Conservation (phyloP, 2,113 vertebrate genomes). For the Ammospiza nelsoni region DNA sequence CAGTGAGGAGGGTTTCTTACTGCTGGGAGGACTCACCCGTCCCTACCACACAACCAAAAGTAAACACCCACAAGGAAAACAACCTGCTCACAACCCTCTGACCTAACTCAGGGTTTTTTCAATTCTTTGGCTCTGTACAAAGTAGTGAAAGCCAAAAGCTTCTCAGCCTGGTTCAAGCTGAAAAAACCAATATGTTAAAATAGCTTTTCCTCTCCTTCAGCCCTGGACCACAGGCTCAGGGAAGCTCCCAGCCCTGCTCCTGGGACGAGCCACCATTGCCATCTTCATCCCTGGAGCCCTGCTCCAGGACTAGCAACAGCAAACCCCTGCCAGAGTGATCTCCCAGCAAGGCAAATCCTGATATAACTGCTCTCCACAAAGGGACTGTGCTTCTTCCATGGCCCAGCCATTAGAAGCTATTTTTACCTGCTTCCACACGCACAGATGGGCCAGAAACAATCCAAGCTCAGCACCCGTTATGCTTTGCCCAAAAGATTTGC, state of each 20-base stretch:
- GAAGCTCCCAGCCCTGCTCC: not conserved
- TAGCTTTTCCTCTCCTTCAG: not conserved
- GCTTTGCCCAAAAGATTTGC: slow-evolving; percentile 48
- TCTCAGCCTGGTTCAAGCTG: not conserved
- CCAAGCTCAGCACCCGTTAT: slow-evolving; percentile 26
- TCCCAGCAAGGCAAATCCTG: not conserved
- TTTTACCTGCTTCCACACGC: slow-evolving; percentile 15
- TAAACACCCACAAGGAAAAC: not conserved
- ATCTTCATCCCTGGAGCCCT: not conserved
- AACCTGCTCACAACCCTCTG: not conserved
- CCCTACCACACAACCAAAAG: slow-evolving; percentile 1
- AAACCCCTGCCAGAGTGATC: not conserved
- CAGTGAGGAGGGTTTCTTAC: not conserved
- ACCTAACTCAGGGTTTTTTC: not conserved
- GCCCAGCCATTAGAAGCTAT: slow-evolving; percentile 12
- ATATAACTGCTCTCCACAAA: not conserved
- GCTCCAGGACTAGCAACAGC: not conserved
- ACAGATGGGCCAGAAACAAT: slow-evolving; percentile 50
- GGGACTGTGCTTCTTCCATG: not conserved
- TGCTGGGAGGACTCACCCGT: not conserved
- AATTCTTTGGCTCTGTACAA: not conserved
- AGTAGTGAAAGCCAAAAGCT: not conserved
- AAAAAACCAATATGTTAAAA: not conserved
- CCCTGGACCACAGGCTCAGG: not conserved
- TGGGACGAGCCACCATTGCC: not conserved